phyloP scores from a whole-genome alignment of 2,797 vertebrate species.

The Sitta carolinensis region DNA sequence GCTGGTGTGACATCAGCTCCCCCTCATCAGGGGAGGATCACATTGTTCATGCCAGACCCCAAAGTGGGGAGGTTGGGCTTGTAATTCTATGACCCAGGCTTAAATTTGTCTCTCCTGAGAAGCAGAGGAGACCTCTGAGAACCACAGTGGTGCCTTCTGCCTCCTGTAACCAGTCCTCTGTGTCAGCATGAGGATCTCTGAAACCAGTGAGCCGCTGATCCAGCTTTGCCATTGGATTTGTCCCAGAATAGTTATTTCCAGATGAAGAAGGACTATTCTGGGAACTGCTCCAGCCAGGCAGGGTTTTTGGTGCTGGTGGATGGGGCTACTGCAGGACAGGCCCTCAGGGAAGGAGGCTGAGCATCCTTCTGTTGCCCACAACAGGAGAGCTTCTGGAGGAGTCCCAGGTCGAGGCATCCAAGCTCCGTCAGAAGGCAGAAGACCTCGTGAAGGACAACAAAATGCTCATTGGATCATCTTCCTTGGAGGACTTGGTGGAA shows the following conservation, averaged over 20 bases:
- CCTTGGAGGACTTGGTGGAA: slow-evolving; percentile 75
- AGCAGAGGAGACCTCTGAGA: not conserved
- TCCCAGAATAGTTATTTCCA: not conserved
- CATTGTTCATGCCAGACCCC: not conserved
- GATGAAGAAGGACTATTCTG: not conserved
- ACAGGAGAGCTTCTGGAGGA: slow-evolving; percentile 94
- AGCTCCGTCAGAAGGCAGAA: slow-evolving; percentile 92
- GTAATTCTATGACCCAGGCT: not conserved
- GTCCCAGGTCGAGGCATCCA: slow-evolving; percentile 91
- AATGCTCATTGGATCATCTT: slow-evolving; percentile 76
- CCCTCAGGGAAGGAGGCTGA: not conserved
- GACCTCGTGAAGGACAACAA: slow-evolving; percentile 92
- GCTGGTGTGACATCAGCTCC: not conserved
- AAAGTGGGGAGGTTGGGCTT: not conserved
- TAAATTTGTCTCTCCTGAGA: not conserved
- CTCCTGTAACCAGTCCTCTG: not conserved
- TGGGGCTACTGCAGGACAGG: not conserved
- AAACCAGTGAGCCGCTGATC: not conserved
- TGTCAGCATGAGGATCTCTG: not conserved
- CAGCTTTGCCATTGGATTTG: not conserved
- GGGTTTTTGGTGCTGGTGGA: not conserved
- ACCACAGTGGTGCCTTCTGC: not conserved
- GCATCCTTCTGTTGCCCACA: not conserved
- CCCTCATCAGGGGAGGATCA: not conserved
- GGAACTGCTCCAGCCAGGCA: not conserved